Evolutionary conservation across 1,140 invertebrate genomes (phyloP), one percentile per base, ranked within the genome.

Genomic region (Aphaenogaster floridana): DNA sequence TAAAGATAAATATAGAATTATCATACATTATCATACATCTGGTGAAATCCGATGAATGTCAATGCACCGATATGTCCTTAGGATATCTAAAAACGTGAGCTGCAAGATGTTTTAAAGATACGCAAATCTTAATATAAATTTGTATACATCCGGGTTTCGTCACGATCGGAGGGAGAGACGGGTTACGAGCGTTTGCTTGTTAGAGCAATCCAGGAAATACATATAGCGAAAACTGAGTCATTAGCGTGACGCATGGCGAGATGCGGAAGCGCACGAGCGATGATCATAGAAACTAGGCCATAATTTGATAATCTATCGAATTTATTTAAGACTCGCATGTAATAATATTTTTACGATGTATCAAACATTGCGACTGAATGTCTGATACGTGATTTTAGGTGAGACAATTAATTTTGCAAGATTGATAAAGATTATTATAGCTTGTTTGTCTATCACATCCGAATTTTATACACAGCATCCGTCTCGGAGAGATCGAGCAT

Each of bases 201-300:
- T 80, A 69, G 15, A 28, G 63, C n/a, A 42, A 74, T 50, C 15
- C 69, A 50, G 80, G 54, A 76, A 74, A 39, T 21, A 45, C 39
- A 72, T 76, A 84, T 76, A 83, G 69, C 42, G 42, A 48, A 6
- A 80, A 83, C 39, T 83, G 68, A 83, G 52, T 83, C 80, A 83
- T 83, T 83, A 74, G 42, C 13, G 4, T 74, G 42, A 59, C 68
- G 80, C 68, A 74, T 50, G 13, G 15, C 21, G 21, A 54, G 28
- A 54, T 57, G 79, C 39, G 54, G 21, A 81, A 81, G 39, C 2
- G 5, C 9, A 45, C 39, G 66, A 72, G 48, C 6, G 15, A 72
- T 15, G 36, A 48, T 63, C 36, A n/a, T 21, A 21, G n/a, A 48
- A 9, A 81, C 21, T 72, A 6, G 66, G 5, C 4, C 34, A 45